Evolutionary conservation across 2,888 invertebrate genomes (phyloP).

Genomic region (Omphaloscelis lunosa): DNA sequence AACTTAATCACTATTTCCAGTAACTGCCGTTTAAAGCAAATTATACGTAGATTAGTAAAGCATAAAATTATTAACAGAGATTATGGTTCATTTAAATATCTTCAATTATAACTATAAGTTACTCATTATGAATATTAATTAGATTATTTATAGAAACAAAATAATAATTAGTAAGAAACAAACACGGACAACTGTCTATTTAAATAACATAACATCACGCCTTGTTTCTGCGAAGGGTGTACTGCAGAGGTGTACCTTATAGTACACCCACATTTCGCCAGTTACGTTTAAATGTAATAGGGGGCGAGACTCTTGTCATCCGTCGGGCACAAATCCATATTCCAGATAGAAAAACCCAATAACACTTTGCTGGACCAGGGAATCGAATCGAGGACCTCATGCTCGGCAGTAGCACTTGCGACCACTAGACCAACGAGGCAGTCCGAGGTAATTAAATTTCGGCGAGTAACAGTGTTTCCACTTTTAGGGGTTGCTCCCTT

Average conservation of each 20-base stretch:
- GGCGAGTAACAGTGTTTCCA: neutral
- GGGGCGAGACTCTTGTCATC: neutral
- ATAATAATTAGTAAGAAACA: neutral
- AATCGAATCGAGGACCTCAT: neutral
- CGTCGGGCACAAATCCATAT: neutral
- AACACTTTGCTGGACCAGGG: neutral
- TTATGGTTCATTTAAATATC: conserved; percentile 20
- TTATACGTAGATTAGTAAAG: conserved; percentile 16
- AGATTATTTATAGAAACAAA: neutral
- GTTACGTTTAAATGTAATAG: neutral
- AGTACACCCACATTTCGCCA: neutral
- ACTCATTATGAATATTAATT: conserved; percentile 14
- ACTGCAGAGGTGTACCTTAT: neutral
- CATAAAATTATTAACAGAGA: neutral
- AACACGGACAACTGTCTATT: neutral
- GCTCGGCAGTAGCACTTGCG: neutral
- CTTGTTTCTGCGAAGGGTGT: neutral
- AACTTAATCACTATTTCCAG: conserved; percentile 32
- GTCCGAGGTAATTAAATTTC: neutral
- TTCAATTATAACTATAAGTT: conserved; percentile 7
- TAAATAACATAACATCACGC: neutral
- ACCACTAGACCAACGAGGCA: neutral
- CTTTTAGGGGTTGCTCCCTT: too few relatives aligned
- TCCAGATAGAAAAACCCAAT: neutral
- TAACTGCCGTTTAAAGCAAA: conserved; percentile 13